Conservation (phyloP, 2,797 vertebrate genomes). For the Champsocephalus esox region DNA sequence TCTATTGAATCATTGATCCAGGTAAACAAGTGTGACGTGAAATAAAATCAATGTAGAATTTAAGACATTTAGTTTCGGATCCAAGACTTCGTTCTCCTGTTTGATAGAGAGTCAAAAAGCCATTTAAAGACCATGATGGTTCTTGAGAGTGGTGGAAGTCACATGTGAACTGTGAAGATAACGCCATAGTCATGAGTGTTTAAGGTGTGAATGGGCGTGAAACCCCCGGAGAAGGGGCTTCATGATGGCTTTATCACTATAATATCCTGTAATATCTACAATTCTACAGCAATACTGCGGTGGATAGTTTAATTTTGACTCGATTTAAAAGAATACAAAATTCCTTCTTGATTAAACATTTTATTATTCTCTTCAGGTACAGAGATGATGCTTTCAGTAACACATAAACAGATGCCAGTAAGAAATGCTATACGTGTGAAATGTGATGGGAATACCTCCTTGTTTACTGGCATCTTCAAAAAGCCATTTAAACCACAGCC, state of each 20-base stretch:
- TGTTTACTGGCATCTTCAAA: slow-evolving; percentile 1
- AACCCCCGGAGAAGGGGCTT: slow-evolving; percentile 4
- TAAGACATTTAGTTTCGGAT: too few species aligned
- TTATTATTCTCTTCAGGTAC: slow-evolving; percentile 3
- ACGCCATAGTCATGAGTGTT: neutral
- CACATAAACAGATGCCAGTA: slow-evolving; percentile 1
- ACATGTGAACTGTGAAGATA: neutral
- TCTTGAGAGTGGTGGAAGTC: neutral
- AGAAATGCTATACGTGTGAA: neutral
- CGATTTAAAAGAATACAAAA: neutral
- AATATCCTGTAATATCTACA: neutral
- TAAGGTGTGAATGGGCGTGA: slow-evolving; percentile 39
- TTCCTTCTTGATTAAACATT: neutral
- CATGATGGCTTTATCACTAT: neutral
- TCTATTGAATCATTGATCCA: too few species aligned
- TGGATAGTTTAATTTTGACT: slow-evolving; percentile 6
- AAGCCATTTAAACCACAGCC: slow-evolving; percentile 29
- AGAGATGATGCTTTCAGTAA: neutral
- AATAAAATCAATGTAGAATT: too few species aligned
- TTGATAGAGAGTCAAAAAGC: neutral
- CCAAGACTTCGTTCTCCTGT: too few species aligned
- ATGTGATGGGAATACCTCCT: slow-evolving; percentile 14
- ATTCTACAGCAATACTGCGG: neutral
- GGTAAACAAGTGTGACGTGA: too few species aligned
- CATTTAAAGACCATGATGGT: slow-evolving; percentile 1